phyloP scores from a whole-genome alignment of 2,113 vertebrate genomes.

The Hylia prasina region DNA sequence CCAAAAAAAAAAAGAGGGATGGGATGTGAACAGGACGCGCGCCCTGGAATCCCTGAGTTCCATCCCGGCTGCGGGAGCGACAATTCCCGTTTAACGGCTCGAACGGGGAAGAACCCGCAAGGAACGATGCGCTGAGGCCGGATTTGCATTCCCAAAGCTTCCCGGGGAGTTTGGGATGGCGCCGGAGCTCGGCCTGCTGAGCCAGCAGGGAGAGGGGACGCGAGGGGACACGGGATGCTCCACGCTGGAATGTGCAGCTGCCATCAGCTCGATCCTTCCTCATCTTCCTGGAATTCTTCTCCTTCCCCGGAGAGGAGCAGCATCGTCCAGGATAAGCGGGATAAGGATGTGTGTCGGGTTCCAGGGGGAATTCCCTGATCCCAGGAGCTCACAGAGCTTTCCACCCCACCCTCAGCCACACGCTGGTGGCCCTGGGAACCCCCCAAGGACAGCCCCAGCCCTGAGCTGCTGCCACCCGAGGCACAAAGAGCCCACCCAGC shows the following conservation, averaged over 20 bases:
- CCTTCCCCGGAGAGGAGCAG: too few relatives aligned
- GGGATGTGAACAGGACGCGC: accelerated
- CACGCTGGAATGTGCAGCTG: not conserved
- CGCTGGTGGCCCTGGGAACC: not conserved
- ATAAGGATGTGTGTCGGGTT: too few relatives aligned
- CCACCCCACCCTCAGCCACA: not conserved
- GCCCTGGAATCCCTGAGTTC: accelerated
- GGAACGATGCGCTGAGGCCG: not conserved
- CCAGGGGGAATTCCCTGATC: accelerated
- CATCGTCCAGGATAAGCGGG: not conserved
- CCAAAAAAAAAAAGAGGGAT: not conserved
- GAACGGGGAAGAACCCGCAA: not conserved
- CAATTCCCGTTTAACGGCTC: not conserved
- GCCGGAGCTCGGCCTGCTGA: not conserved
- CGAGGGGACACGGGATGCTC: accelerated
- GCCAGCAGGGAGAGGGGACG: not conserved
- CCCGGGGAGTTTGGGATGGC: not conserved
- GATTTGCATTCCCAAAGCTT: not conserved
- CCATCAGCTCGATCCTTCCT: accelerated
- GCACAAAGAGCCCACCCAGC: not conserved
- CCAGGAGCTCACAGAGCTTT: not conserved
- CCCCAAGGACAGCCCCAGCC: not conserved
- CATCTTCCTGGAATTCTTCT: not conserved
- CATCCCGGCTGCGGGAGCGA: not conserved
- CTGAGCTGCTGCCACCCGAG: not conserved